A percentile compares a stretch with the other conserved stretches of the same genome.
Evolutionary conservation across 2,797 vertebrate genomes (phyloP).

Genomic region (Phaenicophaeus curvirostris): DNA sequence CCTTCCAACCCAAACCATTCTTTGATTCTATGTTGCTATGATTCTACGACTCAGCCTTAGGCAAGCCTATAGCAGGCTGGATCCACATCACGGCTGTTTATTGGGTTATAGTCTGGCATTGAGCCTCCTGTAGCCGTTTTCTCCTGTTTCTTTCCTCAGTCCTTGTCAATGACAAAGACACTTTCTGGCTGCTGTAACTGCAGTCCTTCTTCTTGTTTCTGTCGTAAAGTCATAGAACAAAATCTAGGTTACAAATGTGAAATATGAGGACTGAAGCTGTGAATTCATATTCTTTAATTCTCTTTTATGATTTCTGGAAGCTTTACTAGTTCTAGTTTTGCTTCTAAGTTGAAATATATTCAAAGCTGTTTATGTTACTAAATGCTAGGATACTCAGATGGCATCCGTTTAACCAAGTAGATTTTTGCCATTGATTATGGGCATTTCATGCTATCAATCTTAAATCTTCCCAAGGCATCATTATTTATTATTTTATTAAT

Average conservation of each 20-base stretch:
- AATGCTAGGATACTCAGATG: constrained; percentile 36
- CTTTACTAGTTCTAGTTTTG: not conserved
- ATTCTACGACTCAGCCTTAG: not conserved
- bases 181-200: not conserved
- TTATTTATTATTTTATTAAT: not conserved
- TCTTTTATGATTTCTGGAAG: constrained; percentile 21
- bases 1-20: too few relatives aligned
- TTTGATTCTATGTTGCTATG: too few relatives aligned
- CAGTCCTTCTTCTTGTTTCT: not conserved
- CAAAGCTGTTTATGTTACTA: constrained; percentile 26
- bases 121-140: not conserved
- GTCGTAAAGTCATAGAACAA: not conserved
- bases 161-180: not conserved
- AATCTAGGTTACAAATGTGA: not conserved
- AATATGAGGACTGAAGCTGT: not conserved
- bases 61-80: not conserved
- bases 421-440: not conserved
- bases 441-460: not conserved
- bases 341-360: not conserved
- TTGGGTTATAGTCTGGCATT: not conserved
- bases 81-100: not conserved
- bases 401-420: not conserved
- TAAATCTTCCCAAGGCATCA: not conserved
- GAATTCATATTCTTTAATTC: not conserved
- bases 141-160: not conserved